Percentiles rank a stretch among this genome's conserved stretches.
These are phyloP conservation scores for Enteromius paludinosus DNA, from an alignment of 2,797 vertebrate species.

Conservation along the genomic window DNA sequence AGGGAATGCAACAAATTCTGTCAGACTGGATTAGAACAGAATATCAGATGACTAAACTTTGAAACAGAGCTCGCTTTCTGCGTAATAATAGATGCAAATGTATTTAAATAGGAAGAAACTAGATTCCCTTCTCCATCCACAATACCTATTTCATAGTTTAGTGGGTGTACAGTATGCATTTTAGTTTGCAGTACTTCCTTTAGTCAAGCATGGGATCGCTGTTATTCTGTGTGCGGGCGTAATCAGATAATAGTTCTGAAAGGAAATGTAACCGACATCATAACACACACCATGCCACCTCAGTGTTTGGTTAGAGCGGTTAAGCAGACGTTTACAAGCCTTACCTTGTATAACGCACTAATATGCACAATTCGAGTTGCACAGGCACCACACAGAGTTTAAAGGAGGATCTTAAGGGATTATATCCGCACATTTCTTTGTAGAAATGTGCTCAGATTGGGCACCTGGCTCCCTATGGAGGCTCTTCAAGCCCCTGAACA, in stretches of 20 bases:
- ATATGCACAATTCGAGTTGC: constrained; percentile 21
- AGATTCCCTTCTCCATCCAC: constrained; percentile 8
- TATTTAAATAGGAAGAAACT: constrained; percentile 27
- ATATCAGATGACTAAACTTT: constrained; percentile 35
- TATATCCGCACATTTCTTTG: constrained; percentile 31
- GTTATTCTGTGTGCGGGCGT: constrained; percentile 1
- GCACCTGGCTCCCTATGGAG: constrained; percentile 51
- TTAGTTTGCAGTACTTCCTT: constrained; percentile 10
- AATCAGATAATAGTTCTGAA: constrained; percentile 23
- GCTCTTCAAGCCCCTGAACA: constrained; percentile 47
- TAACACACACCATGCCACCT: not conserved
- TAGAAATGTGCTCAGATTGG: constrained; percentile 43
- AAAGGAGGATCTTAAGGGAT: constrained; percentile 35
- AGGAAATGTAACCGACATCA: constrained; percentile 14
- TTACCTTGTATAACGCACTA: not conserved
- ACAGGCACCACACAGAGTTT: constrained; percentile 22
- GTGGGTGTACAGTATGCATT: constrained; percentile 28
- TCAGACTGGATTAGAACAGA: constrained; percentile 30
- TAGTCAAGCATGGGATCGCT: not conserved
- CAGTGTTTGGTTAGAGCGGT: not conserved
- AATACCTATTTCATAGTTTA: constrained; percentile 9
- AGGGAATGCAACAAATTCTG: constrained; percentile 32
- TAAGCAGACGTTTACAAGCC: constrained; percentile 26
- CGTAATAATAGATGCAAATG: constrained; percentile 16
- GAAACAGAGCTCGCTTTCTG: constrained; percentile 21